Evolutionary conservation across 2,888 invertebrate species (phyloP).

Genomic region (Pyrocoelia pectoralis): DNA sequence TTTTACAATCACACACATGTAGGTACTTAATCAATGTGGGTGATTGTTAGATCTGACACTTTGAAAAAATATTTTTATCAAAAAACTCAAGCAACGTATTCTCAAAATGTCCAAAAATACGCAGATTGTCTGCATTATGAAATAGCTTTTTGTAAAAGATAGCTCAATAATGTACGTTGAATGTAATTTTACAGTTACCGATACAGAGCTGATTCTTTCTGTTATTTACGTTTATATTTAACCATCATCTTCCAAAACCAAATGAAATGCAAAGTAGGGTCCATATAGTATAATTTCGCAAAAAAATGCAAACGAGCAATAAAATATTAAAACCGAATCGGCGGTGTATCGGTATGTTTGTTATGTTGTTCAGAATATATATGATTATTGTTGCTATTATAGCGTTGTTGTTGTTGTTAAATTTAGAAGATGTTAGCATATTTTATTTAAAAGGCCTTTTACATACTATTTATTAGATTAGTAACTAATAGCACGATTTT

Average conservation of each 20-base stretch:
- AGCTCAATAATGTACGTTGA: slow-evolving; percentile 34
- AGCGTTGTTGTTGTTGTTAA: slow-evolving; percentile 60
- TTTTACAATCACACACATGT: neutral
- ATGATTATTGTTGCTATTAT: slow-evolving; percentile 60
- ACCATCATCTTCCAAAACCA: neutral
- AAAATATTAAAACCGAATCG: neutral
- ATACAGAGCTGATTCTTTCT: slow-evolving; percentile 23
- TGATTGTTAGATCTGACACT: neutral
- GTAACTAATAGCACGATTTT: slow-evolving; percentile 34
- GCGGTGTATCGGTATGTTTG: slow-evolving; percentile 59
- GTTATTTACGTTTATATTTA: neutral
- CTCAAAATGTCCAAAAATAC: slow-evolving; percentile 15
- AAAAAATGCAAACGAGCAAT: slow-evolving; percentile 11
- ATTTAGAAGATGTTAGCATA: slow-evolving; percentile 45
- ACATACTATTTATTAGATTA: slow-evolving; percentile 30
- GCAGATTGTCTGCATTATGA: slow-evolving; percentile 30
- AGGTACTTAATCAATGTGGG: neutral
- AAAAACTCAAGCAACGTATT: slow-evolving; percentile 19
- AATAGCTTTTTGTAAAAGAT: slow-evolving; percentile 33
- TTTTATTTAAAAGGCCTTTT: slow-evolving; percentile 38
- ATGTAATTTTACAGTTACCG: slow-evolving; percentile 32
- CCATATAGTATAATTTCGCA: neutral
- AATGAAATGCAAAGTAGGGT: neutral
- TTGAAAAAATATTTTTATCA: slow-evolving; percentile 6
- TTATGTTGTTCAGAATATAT: slow-evolving; percentile 55